Evolutionary conservation across 2,797 vertebrate genomes (phyloP).

Genomic region (Amblyraja radiata): DNA sequence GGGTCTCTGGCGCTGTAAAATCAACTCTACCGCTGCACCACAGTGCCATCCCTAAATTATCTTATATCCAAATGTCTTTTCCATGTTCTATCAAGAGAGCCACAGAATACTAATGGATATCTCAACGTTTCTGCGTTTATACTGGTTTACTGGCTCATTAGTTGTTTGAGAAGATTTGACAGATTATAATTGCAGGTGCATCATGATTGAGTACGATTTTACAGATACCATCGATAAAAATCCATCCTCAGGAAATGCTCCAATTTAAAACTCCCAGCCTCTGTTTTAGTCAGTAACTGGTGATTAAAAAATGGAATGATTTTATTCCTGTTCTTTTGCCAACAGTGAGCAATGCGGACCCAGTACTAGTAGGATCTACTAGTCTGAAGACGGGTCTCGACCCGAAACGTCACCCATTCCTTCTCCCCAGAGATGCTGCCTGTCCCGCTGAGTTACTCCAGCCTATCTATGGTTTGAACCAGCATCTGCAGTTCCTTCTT

Average conservation of each 20-base stretch:
- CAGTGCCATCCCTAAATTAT: no score
- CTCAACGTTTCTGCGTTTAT: not conserved
- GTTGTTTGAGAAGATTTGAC: constrained; percentile 6
- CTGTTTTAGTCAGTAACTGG: not conserved
- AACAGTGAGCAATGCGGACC: not conserved
- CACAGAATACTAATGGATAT: not conserved
- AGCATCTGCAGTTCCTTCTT: no score
- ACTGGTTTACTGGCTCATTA: constrained; percentile 15
- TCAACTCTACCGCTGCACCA: no score
- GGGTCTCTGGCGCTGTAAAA: no score
- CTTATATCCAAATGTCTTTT: not conserved
- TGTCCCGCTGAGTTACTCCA: no score
- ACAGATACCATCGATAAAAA: not conserved
- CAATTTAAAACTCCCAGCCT: not conserved
- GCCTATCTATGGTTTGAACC: no score
- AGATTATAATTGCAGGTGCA: constrained; percentile 5
- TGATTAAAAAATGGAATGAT: not conserved
- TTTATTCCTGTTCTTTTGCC: not conserved
- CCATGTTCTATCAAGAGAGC: not conserved
- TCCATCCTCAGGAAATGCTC: not conserved
- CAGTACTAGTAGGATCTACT: not conserved
- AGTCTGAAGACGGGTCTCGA: no score
- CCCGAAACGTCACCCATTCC: no score
- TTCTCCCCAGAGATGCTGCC: no score
- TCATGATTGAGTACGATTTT: not conserved